Conservation (phyloP, 2,113 vertebrate species). For the Todiramphus chloris region DNA sequence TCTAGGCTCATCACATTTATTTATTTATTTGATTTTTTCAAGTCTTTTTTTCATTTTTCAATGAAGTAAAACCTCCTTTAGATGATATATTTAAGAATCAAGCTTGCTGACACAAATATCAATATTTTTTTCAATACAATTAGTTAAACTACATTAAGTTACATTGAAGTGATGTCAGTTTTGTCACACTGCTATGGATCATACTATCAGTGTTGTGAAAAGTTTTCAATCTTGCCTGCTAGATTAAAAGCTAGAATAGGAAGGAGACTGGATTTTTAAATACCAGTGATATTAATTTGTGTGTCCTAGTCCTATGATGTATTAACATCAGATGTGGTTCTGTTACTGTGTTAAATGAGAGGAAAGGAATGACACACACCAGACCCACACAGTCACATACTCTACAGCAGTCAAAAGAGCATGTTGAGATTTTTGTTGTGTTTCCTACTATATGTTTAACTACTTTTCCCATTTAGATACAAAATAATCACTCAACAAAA, state of each 20-base stretch:
- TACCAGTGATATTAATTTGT: not conserved
- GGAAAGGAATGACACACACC: not conserved
- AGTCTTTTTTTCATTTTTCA: conserved; percentile 4
- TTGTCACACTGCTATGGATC: not conserved
- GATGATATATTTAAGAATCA: conserved; percentile 29
- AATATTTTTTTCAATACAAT: conserved; percentile 53
- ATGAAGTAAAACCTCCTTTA: conserved; percentile 36
- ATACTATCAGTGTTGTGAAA: not conserved
- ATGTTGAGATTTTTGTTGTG: not conserved
- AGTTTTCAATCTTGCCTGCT: not conserved
- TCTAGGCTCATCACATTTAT: not conserved
- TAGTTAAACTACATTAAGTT: conserved; percentile 44
- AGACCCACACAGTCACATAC: not conserved
- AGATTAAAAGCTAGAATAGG: not conserved
- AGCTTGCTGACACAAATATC: conserved; percentile 3
- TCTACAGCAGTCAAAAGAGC: not conserved
- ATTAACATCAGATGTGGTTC: not conserved
- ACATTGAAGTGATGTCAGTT: not conserved
- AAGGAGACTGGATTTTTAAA: not conserved
- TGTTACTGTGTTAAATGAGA: not conserved
- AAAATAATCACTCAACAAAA: not conserved
- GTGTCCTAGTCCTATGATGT: not conserved
- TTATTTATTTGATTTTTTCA: conserved; percentile 19
- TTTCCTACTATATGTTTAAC: not conserved
- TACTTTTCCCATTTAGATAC: not conserved